These are phyloP conservation scores for Orthonyx spaldingii DNA, from an alignment of 2,113 vertebrate genomes.

Conservation along the genomic window DNA sequence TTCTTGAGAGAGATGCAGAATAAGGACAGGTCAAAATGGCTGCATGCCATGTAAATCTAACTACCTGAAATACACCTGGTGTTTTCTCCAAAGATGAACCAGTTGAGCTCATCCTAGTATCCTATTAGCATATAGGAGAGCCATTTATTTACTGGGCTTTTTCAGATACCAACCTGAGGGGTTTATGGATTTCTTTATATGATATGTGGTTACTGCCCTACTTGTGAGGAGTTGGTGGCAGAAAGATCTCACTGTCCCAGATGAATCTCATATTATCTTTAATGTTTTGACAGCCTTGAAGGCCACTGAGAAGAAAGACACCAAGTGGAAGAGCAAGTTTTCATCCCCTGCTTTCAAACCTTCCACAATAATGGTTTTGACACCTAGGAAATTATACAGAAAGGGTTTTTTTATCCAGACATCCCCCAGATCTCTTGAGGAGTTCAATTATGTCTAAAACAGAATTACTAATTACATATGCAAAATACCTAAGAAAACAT, in stretches of 20 bases:
- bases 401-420: not conserved
- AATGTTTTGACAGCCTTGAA: not conserved
- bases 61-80: not conserved
- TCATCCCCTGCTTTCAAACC: not conserved
- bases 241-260: not conserved
- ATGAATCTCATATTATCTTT: not conserved
- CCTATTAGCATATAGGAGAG: not conserved
- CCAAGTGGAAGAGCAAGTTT: not conserved
- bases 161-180: rapidly evolving
- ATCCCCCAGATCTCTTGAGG: not conserved
- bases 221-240: not conserved
- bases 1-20: not conserved
- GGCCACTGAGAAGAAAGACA: not conserved
- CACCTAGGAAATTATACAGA: not conserved
- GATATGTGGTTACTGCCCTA: not conserved
- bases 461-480: not conserved
- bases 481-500: not conserved
- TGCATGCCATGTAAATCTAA: not conserved
- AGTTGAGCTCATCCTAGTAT: not conserved
- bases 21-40: not conserved
- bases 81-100: not conserved
- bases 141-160: not conserved
- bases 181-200: not conserved
- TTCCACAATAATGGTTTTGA: not conserved
- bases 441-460: not conserved